These are phyloP conservation scores for Mizuhopecten yessoensis DNA, from an alignment of 1,140 invertebrate genomes.

Conservation along the genomic window DNA sequence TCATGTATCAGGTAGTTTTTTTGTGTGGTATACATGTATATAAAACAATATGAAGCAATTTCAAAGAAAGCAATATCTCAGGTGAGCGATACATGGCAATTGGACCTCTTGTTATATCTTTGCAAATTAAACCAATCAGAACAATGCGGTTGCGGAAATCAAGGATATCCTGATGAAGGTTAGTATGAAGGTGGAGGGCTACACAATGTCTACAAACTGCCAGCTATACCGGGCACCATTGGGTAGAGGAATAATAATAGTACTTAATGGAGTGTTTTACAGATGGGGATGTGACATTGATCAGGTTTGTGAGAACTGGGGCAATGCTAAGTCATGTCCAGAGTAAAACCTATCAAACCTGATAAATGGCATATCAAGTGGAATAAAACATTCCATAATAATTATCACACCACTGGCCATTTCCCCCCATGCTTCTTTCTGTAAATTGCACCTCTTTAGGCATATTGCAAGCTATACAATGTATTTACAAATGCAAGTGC, in stretches of 20 bases:
- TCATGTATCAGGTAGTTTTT: no score
- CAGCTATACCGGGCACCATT: not conserved
- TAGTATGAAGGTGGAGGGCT: constrained; percentile 22
- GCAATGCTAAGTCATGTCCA: not conserved
- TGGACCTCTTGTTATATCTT: not conserved
- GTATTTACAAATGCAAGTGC: not conserved
- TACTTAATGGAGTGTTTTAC: no score
- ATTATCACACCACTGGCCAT: not conserved
- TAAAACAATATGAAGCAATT: no score
- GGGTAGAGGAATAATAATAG: not conserved
- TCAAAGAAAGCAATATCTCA: no score
- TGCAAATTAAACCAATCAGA: constrained; percentile 2
- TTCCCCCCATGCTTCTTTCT: not conserved
- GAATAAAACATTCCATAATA: not conserved
- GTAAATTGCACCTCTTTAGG: not conserved
- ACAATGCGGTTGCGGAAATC: not conserved
- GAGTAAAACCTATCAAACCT: not conserved
- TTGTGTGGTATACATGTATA: no score
- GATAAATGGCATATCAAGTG: not conserved
- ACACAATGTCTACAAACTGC: not conserved
- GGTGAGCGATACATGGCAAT: no score
- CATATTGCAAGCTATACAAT: not conserved
- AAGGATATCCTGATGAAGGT: constrained; percentile 10
- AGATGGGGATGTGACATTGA: no score
- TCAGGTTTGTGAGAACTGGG: no score